Evolutionary conservation across 2,113 vertebrate genomes (phyloP).

Genomic region (Numenius arquata): DNA sequence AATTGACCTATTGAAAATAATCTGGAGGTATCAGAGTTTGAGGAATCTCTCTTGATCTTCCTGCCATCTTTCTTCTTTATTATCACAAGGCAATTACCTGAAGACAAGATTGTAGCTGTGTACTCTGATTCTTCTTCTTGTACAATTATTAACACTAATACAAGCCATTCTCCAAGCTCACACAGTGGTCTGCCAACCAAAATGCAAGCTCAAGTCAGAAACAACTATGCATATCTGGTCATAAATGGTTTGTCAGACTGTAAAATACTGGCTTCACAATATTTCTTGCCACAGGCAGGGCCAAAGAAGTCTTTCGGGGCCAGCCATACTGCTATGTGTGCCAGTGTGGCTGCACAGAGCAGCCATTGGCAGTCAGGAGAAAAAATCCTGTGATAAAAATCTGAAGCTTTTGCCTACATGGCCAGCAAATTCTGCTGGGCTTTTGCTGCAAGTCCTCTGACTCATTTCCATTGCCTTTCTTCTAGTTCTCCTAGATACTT

Average conservation of each 20-base stretch:
- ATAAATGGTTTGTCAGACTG: not conserved
- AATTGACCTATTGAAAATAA: not conserved
- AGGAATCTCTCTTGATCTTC: not conserved
- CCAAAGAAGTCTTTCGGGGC: not conserved
- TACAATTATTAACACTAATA: not conserved
- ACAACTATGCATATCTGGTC: not conserved
- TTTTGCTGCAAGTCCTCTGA: not conserved
- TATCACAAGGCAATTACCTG: not conserved
- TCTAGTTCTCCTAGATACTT: not conserved
- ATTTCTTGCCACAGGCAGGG: not conserved
- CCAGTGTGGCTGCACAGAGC: not conserved
- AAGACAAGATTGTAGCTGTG: not conserved
- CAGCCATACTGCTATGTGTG: fast-evolving
- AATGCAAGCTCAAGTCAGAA: not conserved
- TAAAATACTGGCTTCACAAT: not conserved
- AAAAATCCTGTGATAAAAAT: not conserved
- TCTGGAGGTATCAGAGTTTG: not conserved
- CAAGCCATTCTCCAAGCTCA: not conserved
- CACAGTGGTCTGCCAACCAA: not conserved
- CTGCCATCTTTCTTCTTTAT: not conserved
- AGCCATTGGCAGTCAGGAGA: not conserved
- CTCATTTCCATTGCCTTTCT: not conserved
- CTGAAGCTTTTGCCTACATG: not conserved
- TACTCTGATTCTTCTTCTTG: not conserved
- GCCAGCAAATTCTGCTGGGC: not conserved